Conservation (phyloP, 92 coral and sea anemone genomes). For the Umimayanthus chanpuru region DNA sequence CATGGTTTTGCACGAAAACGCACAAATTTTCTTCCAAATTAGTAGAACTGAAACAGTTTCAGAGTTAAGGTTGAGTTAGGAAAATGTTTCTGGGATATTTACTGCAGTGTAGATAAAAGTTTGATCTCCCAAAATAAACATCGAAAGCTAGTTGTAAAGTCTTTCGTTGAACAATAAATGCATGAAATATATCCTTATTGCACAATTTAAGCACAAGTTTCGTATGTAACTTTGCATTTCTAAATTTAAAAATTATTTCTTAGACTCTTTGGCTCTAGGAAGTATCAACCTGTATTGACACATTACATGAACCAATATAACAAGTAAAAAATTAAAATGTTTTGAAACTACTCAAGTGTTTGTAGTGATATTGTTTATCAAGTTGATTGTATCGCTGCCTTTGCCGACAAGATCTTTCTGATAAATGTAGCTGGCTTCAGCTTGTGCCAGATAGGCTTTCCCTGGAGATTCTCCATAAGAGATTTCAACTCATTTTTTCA, state of each 20-base stretch:
- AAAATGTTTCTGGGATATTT: too few species aligned
- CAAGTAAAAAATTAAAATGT: not conserved
- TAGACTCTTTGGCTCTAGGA: not conserved
- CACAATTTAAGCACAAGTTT: too few species aligned
- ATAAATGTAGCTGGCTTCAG: not conserved
- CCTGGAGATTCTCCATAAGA: not conserved
- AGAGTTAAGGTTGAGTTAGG: too few species aligned
- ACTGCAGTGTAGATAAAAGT: too few species aligned
- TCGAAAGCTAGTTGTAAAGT: too few species aligned
- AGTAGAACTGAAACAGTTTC: too few species aligned
- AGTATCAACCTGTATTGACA: not conserved
- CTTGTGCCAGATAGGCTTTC: not conserved
- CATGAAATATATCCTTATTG: too few species aligned
- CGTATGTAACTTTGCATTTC: too few species aligned
- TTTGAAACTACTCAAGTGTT: not conserved
- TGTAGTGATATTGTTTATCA: not conserved
- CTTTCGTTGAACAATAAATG: too few species aligned
- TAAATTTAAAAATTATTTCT: not conserved
- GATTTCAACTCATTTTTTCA: not conserved
- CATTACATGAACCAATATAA: not conserved
- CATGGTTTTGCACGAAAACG: too few species aligned
- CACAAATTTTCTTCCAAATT: too few species aligned
- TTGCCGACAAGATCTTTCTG: constrained; percentile 1
- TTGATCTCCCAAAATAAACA: too few species aligned
- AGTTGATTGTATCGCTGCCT: not conserved